Conservation (phyloP, 2,113 vertebrate genomes). For the Bucco capensis region DNA sequence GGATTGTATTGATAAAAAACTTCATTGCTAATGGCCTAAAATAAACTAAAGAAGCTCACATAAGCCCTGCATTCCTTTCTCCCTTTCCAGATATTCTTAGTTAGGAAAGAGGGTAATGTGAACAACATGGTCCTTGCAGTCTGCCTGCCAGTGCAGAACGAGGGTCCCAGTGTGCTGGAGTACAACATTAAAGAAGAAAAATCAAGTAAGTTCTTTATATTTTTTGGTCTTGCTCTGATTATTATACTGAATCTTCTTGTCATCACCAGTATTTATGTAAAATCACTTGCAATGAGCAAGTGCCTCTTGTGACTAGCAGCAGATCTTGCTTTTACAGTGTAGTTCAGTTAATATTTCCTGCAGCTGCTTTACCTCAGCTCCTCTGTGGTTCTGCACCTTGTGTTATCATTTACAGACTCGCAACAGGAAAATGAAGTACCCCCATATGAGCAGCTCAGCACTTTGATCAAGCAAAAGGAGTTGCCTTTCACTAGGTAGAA, state of each 20-base stretch:
- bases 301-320: background rate
- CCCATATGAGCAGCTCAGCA: background rate
- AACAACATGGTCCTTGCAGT: constrained; percentile 78
- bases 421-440: background rate
- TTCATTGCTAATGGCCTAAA: background rate
- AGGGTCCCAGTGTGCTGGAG: constrained; percentile 68
- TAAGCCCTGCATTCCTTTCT: background rate
- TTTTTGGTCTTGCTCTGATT: background rate
- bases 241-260: background rate
- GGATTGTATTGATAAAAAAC: background rate
- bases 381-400: background rate
- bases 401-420: background rate
- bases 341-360: constrained; percentile 21
- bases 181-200: constrained; percentile 85
- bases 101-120: constrained; percentile 73
- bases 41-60: background rate
- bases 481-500: background rate
- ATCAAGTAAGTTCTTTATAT: constrained; percentile 73
- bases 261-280: background rate
- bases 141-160: constrained; percentile 68
- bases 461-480: background rate
- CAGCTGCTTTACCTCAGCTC: constrained; percentile 9
- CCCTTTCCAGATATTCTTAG: constrained; percentile 77
- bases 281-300: background rate
- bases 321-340: background rate